These are phyloP conservation scores for Pocillopora damicornis DNA, from an alignment of 64 coral and sea anemone genomes.

Conservation along the genomic window DNA sequence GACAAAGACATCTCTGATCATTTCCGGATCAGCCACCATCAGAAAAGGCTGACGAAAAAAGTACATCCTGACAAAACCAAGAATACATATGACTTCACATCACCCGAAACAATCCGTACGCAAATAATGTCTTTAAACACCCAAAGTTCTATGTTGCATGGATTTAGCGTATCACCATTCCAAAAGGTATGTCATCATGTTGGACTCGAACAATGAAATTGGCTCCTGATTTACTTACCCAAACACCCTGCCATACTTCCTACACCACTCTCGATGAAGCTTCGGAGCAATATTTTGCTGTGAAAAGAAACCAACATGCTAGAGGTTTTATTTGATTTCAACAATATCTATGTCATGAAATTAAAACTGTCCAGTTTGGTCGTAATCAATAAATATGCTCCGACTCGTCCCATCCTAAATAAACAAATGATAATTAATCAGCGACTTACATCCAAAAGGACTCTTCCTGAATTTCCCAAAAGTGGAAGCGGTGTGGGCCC, in stretches of 20 bases:
- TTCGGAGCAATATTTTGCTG: background rate
- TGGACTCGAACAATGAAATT: too few relatives aligned
- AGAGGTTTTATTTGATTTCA: too few relatives aligned
- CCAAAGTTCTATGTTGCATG: too few relatives aligned
- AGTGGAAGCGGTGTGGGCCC: background rate
- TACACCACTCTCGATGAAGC: background rate
- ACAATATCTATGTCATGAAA: too few relatives aligned
- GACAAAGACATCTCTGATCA: conserved; percentile 40
- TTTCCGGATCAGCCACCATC: conserved; percentile 51
- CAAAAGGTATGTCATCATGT: too few relatives aligned
- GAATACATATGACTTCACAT: too few relatives aligned
- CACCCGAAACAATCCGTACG: background rate
- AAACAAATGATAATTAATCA: background rate
- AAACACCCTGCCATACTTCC: background rate
- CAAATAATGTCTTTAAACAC: background rate
- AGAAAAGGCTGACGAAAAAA: conserved; percentile 16
- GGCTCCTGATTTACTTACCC: background rate
- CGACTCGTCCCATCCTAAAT: background rate
- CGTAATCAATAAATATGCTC: too few relatives aligned
- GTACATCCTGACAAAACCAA: background rate
- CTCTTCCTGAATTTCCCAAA: background rate
- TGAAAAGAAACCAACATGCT: background rate
- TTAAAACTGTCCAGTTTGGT: too few relatives aligned
- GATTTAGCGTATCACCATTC: too few relatives aligned
- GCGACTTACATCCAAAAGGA: background rate